Evolutionary conservation across 2,888 invertebrate genomes (phyloP).

Genomic region (Tenthredo mesomela): DNA sequence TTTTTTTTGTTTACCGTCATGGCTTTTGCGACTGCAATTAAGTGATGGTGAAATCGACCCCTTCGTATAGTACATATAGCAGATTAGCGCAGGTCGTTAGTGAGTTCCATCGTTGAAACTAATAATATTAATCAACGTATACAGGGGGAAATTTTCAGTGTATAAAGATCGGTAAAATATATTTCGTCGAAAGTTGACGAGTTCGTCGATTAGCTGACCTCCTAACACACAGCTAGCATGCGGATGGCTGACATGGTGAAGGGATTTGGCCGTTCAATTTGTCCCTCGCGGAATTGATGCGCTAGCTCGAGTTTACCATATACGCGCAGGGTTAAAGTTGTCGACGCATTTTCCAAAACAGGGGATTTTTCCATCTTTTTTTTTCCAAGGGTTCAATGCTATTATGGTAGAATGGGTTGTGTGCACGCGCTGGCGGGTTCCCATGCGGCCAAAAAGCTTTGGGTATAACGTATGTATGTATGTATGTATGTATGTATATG

Average conservation of each 20-base stretch:
- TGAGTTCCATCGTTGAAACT: not conserved
- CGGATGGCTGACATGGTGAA: not conserved
- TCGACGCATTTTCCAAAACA: constrained; percentile 23
- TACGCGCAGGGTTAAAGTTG: not conserved
- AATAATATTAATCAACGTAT: not conserved
- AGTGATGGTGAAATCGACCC: not conserved
- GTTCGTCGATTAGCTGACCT: constrained; percentile 23
- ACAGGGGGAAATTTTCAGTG: too few relatives aligned
- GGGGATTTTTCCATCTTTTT: not conserved
- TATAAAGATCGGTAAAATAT: not conserved
- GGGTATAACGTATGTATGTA: not conserved
- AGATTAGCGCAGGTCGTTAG: not conserved
- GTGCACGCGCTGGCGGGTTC: not conserved
- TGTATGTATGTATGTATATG: not conserved
- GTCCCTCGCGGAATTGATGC: not conserved
- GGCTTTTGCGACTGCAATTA: not conserved
- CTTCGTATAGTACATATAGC: too few relatives aligned
- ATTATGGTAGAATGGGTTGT: not conserved
- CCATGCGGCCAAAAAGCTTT: constrained; percentile 6
- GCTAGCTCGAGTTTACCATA: not conserved
- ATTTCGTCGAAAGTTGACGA: constrained; percentile 6
- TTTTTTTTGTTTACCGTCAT: not conserved
- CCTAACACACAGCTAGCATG: not conserved
- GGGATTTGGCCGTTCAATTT: constrained; percentile 23
- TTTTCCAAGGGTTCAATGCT: not conserved